Evolutionary conservation across 2,113 vertebrate species (phyloP).

Genomic region (Ancistrus triradiatus): DNA sequence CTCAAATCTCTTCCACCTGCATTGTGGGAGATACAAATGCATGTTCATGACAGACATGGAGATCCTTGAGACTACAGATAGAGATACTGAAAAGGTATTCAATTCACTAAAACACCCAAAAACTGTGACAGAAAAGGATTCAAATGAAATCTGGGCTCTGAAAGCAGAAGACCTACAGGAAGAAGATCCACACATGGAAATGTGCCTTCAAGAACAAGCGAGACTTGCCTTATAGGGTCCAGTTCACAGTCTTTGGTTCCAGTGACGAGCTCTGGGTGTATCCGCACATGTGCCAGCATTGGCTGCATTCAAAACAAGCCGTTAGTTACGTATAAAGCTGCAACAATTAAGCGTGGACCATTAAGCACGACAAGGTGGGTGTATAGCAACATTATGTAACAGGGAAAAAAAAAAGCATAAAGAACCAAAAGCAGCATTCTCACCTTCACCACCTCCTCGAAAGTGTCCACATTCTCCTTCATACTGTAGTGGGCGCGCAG

Average conservation of each 20-base stretch:
- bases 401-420: background rate
- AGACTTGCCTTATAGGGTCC: slow-evolving; percentile 91
- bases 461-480: slow-evolving; percentile 96
- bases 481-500: slow-evolving; percentile 94
- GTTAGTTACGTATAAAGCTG: background rate
- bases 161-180: no score
- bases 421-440: slow-evolving; percentile 11
- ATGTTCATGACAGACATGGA: background rate
- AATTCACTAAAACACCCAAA: background rate
- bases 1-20: slow-evolving; percentile 92
- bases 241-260: slow-evolving; percentile 96
- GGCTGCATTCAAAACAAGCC: slow-evolving; percentile 66
- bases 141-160: no score
- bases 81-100: no score
- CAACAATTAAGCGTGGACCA: background rate
- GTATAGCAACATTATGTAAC: no score
- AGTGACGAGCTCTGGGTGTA: slow-evolving; percentile 93
- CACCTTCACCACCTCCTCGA: slow-evolving; percentile 92
- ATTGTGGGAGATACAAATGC: background rate
- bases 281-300: slow-evolving; percentile 93
- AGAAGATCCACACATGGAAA: no score
- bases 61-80: background rate
- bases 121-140: background rate
- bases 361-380: background rate
- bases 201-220: no score